Conservation (phyloP, 1,140 invertebrate genomes). For the Alviniconcha marisindica region DNA sequence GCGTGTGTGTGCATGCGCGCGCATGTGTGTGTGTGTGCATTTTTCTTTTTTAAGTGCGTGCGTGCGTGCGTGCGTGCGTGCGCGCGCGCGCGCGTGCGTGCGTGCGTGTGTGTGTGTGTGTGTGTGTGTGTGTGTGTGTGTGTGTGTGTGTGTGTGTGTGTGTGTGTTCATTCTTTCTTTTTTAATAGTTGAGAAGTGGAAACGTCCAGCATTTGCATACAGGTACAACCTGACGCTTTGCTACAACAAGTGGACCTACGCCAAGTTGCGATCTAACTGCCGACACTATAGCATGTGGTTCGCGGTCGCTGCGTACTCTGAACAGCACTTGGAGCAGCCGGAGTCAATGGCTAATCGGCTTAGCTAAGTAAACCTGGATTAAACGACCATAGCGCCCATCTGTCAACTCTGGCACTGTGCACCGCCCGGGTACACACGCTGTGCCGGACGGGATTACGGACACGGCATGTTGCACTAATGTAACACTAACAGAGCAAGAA, state of each 20-base stretch:
- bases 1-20: not conserved
- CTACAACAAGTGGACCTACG: not conserved
- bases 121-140: not conserved
- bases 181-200: not conserved
- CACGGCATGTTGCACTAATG: too few relatives aligned
- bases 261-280: not conserved
- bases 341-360: too few relatives aligned
- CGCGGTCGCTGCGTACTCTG: not conserved
- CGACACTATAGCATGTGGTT: not conserved
- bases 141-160: not conserved
- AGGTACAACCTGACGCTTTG: not conserved
- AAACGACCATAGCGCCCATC: too few relatives aligned
- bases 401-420: too few relatives aligned
- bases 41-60: not conserved
- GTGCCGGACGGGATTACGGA: too few relatives aligned
- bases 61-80: slow-evolving; percentile 1
- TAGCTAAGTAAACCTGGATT: too few relatives aligned
- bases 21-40: not conserved
- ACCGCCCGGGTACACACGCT: too few relatives aligned
- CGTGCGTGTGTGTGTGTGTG: not conserved
- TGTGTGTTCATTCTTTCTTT: not conserved
- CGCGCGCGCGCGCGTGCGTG: not conserved
- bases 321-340: too few relatives aligned
- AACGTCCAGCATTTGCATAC: not conserved
- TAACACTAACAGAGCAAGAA: too few relatives aligned